Percentiles rank a stretch among this genome's conserved stretches.
Evolutionary conservation across 2,797 vertebrate genomes (phyloP).

Genomic region (Taenioides sp.): DNA sequence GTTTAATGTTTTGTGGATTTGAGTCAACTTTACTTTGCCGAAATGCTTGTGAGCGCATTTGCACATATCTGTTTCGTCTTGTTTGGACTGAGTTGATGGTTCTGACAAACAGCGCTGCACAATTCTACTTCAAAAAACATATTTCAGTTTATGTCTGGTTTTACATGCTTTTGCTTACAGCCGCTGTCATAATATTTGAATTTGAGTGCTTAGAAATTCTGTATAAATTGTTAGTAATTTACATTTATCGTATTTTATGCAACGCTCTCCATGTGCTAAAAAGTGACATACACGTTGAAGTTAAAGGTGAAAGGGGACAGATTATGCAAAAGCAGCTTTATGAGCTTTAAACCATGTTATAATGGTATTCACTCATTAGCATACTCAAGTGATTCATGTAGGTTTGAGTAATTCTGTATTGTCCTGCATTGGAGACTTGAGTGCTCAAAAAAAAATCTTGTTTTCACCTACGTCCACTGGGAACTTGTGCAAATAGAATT

Average conservation of each 20-base stretch:
- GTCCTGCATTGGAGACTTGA: too few species aligned
- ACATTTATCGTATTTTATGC: too few species aligned
- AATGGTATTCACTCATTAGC: too few species aligned
- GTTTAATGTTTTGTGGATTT: conserved; percentile 16
- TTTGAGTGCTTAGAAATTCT: not conserved
- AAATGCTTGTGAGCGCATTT: conserved; percentile 33
- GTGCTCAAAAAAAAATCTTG: too few species aligned
- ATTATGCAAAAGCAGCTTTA: too few species aligned
- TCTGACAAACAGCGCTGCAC: conserved; percentile 57
- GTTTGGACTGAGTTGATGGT: conserved; percentile 57
- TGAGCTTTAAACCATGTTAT: too few species aligned
- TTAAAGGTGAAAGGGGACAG: not conserved
- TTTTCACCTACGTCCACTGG: too few species aligned
- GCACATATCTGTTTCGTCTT: conserved; percentile 23
- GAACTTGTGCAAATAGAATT: too few species aligned
- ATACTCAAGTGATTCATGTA: too few species aligned
- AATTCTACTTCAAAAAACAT: conserved; percentile 33
- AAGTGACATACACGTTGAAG: not conserved
- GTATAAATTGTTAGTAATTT: too few species aligned
- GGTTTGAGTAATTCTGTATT: too few species aligned
- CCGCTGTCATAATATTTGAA: not conserved
- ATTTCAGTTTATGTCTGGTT: not conserved
- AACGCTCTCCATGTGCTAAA: not conserved
- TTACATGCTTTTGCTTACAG: not conserved
- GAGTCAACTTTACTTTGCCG: conserved; percentile 43